phyloP scores from a whole-genome alignment of 2,113 vertebrate genomes.

The Brachypteracias leptosomus region DNA sequence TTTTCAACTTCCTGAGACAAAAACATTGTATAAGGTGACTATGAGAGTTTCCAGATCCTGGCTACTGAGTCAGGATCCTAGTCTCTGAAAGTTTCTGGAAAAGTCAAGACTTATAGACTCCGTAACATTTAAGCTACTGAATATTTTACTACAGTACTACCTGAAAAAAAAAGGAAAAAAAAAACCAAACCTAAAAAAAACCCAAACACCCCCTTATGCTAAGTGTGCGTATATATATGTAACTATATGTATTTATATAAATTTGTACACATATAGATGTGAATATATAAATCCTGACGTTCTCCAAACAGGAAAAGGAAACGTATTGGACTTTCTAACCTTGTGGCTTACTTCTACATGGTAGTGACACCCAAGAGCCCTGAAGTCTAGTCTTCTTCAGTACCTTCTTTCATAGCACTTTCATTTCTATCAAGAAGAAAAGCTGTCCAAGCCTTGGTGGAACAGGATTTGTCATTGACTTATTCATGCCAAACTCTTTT shows the following conservation, averaged over 20 bases:
- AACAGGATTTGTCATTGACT: neutral
- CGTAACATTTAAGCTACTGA: neutral
- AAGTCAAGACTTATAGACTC: neutral
- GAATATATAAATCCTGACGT: neutral
- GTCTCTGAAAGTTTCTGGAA: neutral
- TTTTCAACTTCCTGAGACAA: neutral
- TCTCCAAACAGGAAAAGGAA: neutral
- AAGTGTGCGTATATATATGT: neutral
- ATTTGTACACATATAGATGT: accelerated
- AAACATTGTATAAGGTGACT: accelerated
- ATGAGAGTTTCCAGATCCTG: neutral
- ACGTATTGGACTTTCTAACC: neutral
- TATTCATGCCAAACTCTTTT: neutral
- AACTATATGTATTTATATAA: neutral
- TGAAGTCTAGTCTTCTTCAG: neutral
- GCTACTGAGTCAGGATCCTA: neutral
- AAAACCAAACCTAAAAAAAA: no score
- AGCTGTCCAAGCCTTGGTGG: neutral
- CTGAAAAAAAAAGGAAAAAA: neutral
- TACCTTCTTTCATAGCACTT: neutral
- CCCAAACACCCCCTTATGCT: neutral
- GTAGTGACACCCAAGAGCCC: neutral
- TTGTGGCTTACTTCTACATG: neutral
- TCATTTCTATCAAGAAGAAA: neutral
- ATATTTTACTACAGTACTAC: neutral